Evolutionary conservation across 1,140 invertebrate species (phyloP).

Genomic region (Zaprionus camerounensis): DNA sequence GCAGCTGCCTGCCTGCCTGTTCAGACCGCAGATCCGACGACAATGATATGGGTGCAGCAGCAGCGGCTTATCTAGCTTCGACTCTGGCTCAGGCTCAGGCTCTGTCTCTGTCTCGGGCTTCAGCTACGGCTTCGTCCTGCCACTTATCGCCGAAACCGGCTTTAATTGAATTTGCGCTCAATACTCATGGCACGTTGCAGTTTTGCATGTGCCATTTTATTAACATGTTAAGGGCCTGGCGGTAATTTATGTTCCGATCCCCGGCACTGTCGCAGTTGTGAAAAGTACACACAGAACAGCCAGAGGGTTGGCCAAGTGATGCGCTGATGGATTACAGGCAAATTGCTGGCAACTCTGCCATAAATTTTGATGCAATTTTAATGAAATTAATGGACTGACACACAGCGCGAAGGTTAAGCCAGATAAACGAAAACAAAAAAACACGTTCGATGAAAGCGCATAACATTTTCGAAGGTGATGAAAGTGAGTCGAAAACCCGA

Average conservation of each 20-base stretch:
- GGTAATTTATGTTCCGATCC: slow-evolving; percentile 64
- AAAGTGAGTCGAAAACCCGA: slow-evolving; percentile 29
- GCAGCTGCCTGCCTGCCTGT: slow-evolving; percentile 25
- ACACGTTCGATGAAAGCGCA: slow-evolving; percentile 41
- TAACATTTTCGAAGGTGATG: slow-evolving; percentile 45
- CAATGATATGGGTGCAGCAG: slow-evolving; percentile 54
- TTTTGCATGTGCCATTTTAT: slow-evolving; percentile 72
- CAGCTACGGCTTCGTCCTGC: slow-evolving; percentile 15
- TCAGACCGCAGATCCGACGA: slow-evolving; percentile 42
- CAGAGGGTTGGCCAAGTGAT: slow-evolving; percentile 59
- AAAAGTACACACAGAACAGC: slow-evolving; percentile 47
- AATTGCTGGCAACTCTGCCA: slow-evolving; percentile 54
- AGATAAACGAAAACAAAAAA: background rate
- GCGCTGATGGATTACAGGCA: slow-evolving; percentile 76
- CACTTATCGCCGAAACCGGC: slow-evolving; percentile 69
- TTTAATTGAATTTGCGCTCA: slow-evolving; percentile 72
- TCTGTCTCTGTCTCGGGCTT: slow-evolving; percentile 14
- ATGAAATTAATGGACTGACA: slow-evolving; percentile 73
- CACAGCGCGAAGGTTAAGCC: slow-evolving; percentile 22
- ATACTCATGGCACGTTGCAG: slow-evolving; percentile 16
- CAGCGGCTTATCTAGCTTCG: slow-evolving; percentile 45
- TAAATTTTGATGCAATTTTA: slow-evolving; percentile 76
- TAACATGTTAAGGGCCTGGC: slow-evolving; percentile 73
- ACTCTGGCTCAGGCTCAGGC: too few species aligned
- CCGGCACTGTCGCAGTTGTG: slow-evolving; percentile 1